These are phyloP conservation scores for Dasypolia templi DNA, from an alignment of 2,888 invertebrate species.

Conservation along the genomic window DNA sequence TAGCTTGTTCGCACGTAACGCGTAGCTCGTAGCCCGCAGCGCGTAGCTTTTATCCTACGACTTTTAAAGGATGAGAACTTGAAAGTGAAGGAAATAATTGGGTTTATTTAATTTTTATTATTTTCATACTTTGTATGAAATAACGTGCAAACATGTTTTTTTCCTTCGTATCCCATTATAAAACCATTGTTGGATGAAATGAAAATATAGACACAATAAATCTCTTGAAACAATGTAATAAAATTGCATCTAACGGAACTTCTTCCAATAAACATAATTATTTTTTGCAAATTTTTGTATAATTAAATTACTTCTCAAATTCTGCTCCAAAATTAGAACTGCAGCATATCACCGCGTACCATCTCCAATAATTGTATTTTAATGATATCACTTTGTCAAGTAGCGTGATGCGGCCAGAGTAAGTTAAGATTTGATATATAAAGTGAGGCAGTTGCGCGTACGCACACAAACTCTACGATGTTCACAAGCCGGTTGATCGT, in stretches of 20 bases:
- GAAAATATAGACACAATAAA: not conserved
- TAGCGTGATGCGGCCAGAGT: conserved; percentile 27
- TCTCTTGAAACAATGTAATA: not conserved
- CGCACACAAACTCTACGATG: conserved; percentile 68
- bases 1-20: not conserved
- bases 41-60: conserved; percentile 1
- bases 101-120: not conserved
- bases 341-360: not conserved
- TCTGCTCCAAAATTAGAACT: not conserved
- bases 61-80: not conserved
- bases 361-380: not conserved
- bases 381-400: conserved; percentile 11
- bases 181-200: not conserved
- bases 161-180: not conserved
- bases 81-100: not conserved
- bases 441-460: conserved; percentile 62
- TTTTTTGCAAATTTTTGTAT: not conserved
- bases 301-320: not conserved
- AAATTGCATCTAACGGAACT: not conserved
- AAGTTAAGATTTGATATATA: conserved; percentile 69
- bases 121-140: not conserved
- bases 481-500: conserved; percentile 69
- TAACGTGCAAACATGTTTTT: not conserved
- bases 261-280: not conserved
- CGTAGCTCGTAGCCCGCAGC: conserved; percentile 1